Evolutionary conservation across 2,113 vertebrate species (phyloP).

Genomic region (Cebus imitator): DNA sequence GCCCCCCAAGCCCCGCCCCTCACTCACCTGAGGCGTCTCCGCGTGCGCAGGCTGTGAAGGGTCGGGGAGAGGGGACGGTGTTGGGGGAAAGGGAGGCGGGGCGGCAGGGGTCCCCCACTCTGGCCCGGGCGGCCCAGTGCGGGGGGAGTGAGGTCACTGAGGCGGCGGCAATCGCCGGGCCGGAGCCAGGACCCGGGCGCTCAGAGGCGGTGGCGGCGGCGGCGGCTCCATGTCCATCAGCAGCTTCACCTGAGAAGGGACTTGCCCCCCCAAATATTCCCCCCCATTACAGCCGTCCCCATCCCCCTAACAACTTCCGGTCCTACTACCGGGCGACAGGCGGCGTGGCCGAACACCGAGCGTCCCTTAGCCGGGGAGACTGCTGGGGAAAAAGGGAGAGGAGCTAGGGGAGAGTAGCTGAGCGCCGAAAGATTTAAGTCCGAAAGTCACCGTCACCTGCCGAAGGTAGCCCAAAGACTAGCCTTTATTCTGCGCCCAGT

Average conservation of each 20-base stretch:
- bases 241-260: conserved; percentile 80
- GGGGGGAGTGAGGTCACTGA: conserved; percentile 76
- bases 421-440: conserved; percentile 74
- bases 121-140: conserved; percentile 73
- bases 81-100: conserved; percentile 37
- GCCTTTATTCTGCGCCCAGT: background rate
- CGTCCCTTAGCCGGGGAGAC: conserved; percentile 53
- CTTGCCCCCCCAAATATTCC: conserved; percentile 56
- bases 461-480: background rate
- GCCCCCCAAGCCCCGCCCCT: conserved; percentile 52
- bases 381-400: conserved; percentile 49
- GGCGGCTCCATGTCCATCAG: conserved; percentile 80
- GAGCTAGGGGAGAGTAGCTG: conserved; percentile 76
- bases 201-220: conserved; percentile 3
- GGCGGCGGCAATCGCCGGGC: conserved; percentile 57
- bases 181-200: conserved; percentile 46
- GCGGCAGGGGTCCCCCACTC: conserved; percentile 70
- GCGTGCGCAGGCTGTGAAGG: conserved; percentile 63
- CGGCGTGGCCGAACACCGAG: conserved; percentile 70
- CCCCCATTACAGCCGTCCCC: conserved; percentile 70
- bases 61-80: conserved; percentile 35
- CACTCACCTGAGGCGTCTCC: conserved; percentile 78
- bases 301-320: conserved; percentile 81
- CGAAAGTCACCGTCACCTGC: background rate
- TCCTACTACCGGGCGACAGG: conserved; percentile 81